A percentile compares a stretch with the other conserved stretches of the same genome.
These are phyloP conservation scores for mouse (Mus musculus) DNA, from an alignment of 2,113 vertebrate genomes.

Conservation along the genomic window DNA sequence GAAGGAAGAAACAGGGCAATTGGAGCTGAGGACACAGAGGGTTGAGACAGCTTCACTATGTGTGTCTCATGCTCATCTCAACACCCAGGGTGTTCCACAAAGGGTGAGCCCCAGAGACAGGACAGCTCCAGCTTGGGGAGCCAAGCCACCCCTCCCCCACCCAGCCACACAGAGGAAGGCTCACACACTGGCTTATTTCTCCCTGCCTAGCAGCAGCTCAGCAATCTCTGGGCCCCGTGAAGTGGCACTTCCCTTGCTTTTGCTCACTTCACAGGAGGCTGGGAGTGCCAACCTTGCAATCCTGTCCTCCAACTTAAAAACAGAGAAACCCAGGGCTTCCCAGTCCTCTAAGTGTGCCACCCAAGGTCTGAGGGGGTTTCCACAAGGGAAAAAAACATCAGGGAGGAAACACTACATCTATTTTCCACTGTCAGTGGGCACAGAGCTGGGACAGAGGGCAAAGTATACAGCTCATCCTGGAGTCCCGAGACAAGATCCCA, in stretches of 20 bases:
- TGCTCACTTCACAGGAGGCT: slow-evolving; percentile 61
- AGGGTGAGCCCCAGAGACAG: background rate
- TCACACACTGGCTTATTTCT: slow-evolving; percentile 67
- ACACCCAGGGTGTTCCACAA: background rate
- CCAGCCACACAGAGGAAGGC: slow-evolving; percentile 64
- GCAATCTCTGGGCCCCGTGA: slow-evolving; percentile 59
- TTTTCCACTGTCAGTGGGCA: slow-evolving; percentile 67
- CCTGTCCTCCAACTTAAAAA: slow-evolving; percentile 67
- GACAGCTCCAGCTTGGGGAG: slow-evolving; percentile 14
- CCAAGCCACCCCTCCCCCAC: slow-evolving; percentile 52
- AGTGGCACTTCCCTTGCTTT: slow-evolving; percentile 77
- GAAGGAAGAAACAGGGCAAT: background rate
- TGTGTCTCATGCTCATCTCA: background rate
- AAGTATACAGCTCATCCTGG: background rate
- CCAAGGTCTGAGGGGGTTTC: slow-evolving; percentile 73
- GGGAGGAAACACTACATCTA: slow-evolving; percentile 74
- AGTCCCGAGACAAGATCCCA: slow-evolving; percentile 37
- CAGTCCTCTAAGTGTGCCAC: slow-evolving; percentile 33
- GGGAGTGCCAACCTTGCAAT: slow-evolving; percentile 46
- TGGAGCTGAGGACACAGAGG: background rate
- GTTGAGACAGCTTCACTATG: background rate
- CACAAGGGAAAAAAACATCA: slow-evolving; percentile 70
- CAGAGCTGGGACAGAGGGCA: slow-evolving; percentile 1
- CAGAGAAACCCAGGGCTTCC: slow-evolving; percentile 52
- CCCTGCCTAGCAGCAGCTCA: slow-evolving; percentile 37